Evolutionary conservation across 2,888 invertebrate genomes (phyloP), one percentile per base, ranked within the genome.

Genomic region (Pedicia rivosa): DNA sequence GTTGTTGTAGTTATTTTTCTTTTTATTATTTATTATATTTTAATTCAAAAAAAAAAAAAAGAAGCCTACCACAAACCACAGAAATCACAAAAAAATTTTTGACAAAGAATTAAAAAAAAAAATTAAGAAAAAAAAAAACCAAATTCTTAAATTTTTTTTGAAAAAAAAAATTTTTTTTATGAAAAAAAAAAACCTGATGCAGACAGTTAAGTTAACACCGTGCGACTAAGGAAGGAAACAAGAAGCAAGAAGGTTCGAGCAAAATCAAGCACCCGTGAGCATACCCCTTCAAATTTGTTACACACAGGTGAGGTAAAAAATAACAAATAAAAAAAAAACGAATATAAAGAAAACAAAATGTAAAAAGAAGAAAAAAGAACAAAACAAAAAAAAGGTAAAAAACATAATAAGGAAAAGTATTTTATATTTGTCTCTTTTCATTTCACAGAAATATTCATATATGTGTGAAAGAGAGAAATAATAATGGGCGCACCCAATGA

Each of bases 181-280:
- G 16, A 26, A 24, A 15, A 28, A 15, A 35, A 14, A 17, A 25
- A 32, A 35, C 16, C 24, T 44, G 48, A 49, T 47, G 49, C 48
- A 49, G 43, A 48, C 48, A 45, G 46, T 44, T 46, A 50, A 47
- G 37, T 36, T 39, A 41, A 47, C 47, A 47, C 46, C 47, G 47
- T 44, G 40, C 44, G 42, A 46, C 46, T 46, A 44, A 44, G 43
- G 41, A 43, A 43, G 46, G 47, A 47, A 47, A 47, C 42, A 46
- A 46, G 45, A 47, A 47, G 47, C 47, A 42, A 39, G 40, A 42
- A 43, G 42, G 40, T 40, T 43, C 37, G 39, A 43, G 37, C 43
- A 43, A 43, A 43, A 43, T 43, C 43, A 43, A 43, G 43, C 43
- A 43, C 42, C 40, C 39, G 42, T 42, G 39, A 43, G 43, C 43